Base-by-base conservation (phyloP, 2,113 vertebrate species). In the Oncorhynchus keta region DNA sequence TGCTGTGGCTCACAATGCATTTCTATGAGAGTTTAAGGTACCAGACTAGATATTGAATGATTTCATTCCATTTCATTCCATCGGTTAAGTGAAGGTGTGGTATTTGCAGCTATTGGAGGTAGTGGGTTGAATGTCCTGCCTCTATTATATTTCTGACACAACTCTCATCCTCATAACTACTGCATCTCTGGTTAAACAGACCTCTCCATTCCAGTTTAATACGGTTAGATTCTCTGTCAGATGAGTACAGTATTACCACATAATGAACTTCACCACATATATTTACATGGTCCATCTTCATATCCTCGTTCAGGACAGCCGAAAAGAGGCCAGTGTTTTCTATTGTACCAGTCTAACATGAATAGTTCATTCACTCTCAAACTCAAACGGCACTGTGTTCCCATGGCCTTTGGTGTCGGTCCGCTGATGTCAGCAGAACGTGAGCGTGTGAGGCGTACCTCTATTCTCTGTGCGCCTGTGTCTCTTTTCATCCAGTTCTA, bases 11-110 rank as follows among this genome's bases (percentile, higher is more conserved):
- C 85, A 87, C 78, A 73, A 81, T 62, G 85, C 83, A 88, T 87
- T 82, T 79, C 86, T 89, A 8, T 70, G 81, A 90, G 89, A 91
- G 88, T 88, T 91, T 89, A 89, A 84, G 84, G 88, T 84, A 80
- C 87, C 80, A 79, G 87, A 81, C 84, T 78, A 79, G 73, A 83
- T 91, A 90, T 91, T 88, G 90, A 92, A 89, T 91, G 86, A 79
- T 90, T 89, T 89, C 83, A 85, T 87, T 85, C 82, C 83, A 87
- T 90, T 89, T 92, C n/a, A n/a, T n/a, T n/a, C n/a, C 87, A 88
- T 81, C 82, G 89, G 86, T 86, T 81, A 79, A 68, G 86, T 75
- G 79, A 84, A 79, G 70, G 55, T 20, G 51, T 82, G 75, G 61
- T 70, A 85, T 76, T 75, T 89, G 87, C 87, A 86, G 82, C 79